Conservation (phyloP, 2,797 vertebrate genomes). For the Sebastes melanostomus region DNA sequence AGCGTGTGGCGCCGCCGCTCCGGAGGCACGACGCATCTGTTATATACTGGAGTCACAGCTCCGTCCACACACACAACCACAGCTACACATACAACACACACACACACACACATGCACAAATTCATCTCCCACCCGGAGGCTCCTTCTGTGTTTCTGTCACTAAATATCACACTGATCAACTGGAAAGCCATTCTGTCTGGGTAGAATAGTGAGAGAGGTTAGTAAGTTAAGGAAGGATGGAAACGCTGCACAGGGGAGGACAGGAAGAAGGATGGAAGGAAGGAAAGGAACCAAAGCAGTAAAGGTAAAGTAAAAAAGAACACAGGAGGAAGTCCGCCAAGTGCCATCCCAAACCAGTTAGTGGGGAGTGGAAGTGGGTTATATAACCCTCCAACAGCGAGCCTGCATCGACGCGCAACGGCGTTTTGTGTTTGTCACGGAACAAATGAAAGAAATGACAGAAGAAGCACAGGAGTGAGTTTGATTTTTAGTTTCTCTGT, state of each 20-base stretch:
- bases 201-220: rapidly evolving
- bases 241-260: background rate
- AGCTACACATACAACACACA: background rate
- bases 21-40: conserved; percentile 11
- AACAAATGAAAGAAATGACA: too few species aligned
- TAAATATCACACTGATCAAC: conserved; percentile 2
- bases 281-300: background rate
- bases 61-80: background rate
- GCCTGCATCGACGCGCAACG: too few species aligned
- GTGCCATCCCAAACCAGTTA: too few species aligned
- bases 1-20: conserved; percentile 1
- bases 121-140: background rate
- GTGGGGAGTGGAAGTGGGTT: too few species aligned
- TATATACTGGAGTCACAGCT: background rate
- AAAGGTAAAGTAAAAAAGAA: background rate
- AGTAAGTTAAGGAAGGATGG: background rate
- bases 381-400: too few species aligned
- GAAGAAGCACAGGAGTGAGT: too few species aligned
- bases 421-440: too few species aligned
- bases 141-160: background rate
- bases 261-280: background rate
- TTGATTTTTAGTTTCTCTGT: too few species aligned
- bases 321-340: too few species aligned
- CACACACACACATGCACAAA: background rate
- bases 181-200: background rate